Evolutionary conservation across 1,140 invertebrate genomes (phyloP).

Genomic region (Pachypeltis micranthus): DNA sequence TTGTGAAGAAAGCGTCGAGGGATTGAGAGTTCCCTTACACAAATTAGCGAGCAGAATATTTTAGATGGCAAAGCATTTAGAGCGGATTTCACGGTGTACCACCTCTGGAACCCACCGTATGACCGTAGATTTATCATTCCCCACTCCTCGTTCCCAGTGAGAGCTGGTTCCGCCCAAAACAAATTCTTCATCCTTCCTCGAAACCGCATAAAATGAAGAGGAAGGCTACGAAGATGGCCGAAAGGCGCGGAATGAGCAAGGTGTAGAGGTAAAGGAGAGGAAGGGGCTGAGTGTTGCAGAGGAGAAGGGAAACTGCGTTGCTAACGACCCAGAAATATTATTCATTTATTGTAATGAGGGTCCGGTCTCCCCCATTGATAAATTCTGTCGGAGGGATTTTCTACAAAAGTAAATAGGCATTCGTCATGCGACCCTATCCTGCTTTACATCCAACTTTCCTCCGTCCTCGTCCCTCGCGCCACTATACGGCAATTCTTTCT

Average conservation of each 20-base stretch:
- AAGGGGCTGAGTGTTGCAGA: too few species aligned
- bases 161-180: background rate
- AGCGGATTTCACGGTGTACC: slow-evolving; percentile 7
- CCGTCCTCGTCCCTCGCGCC: too few species aligned
- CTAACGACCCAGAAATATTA: slow-evolving; percentile 9
- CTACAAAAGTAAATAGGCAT: slow-evolving; percentile 1
- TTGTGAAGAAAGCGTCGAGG: background rate
- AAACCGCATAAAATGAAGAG: too few species aligned
- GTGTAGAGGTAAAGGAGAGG: background rate
- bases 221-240: background rate
- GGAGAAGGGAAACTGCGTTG: background rate
- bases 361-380: slow-evolving; percentile 1
- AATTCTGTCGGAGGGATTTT: background rate
- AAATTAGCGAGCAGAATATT: slow-evolving; percentile 5
- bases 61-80: background rate
- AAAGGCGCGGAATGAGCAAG: background rate
- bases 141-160: background rate
- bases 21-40: background rate
- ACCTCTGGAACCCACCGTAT: background rate
- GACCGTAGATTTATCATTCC: background rate
- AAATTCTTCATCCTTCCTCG: background rate
- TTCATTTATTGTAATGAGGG: slow-evolving; percentile 8
- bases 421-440: background rate
- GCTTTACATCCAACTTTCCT: too few species aligned
- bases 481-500: too few species aligned